Base-by-base conservation (phyloP, 2,888 invertebrate genomes). In the Steinernema hermaphroditum region DNA sequence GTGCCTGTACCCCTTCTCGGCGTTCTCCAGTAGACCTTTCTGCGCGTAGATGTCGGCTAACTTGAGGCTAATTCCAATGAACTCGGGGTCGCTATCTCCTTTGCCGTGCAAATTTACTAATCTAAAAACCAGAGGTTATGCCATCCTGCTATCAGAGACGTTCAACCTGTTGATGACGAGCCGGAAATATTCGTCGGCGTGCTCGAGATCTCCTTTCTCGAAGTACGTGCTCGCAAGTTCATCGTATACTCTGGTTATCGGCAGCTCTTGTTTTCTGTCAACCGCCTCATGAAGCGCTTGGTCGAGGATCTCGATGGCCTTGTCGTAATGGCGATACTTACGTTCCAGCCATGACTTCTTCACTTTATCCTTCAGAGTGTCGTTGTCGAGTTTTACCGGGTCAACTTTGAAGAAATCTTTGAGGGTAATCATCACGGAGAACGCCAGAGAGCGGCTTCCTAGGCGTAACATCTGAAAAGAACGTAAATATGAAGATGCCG, bases 191-290 rank as follows among this genome's bases (percentile, higher is more conserved):
- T 90, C 90, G 86, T 95, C 93, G 0, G 97, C 94, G 88, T 94
- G 93, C 68, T 91, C 90, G 77, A 92, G 90, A 81, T 95, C 89
- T 84, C 89, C 91, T 68, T 90, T 90, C 82, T 93, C 91, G 85
- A 94, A 91, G 12, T 94, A 94, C 75, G 96, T 89, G 89, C 96
- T 95, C 0, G 96, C 97, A 92, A 97, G 91, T 62, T 94, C 88
- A 88, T 96, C 95, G 86, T 92, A 93, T 72, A 96, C 91, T 86
- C 95, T 94, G 0, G 93, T 92, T 71, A 94, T 89, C 0, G 92
- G 94, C 78, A 92, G 75, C 49, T 91, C 89, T 87, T 93, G 91
- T 73, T 91, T 91, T 73, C 92, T 89, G 82, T 93, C 92, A 86
- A 93, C 93, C 2, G 94, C 93, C 88, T 93, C 91, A 76, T 92